These are phyloP conservation scores for Hypomecis atomaria DNA, from an alignment of 2,888 invertebrate species.

Conservation along the genomic window DNA sequence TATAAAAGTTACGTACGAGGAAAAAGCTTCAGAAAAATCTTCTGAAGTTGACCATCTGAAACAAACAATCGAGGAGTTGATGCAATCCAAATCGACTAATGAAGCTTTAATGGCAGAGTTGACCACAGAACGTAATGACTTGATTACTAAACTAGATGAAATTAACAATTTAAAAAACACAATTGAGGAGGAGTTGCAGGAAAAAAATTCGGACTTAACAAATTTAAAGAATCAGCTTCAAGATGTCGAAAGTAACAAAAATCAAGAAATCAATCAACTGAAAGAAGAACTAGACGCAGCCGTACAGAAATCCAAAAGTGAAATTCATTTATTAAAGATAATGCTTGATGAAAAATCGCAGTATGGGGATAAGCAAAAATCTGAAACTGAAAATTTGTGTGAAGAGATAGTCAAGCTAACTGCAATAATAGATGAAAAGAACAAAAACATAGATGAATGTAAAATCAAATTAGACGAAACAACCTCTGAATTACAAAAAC, in stretches of 20 bases:
- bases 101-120: constrained; percentile 43
- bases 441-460: constrained; percentile 50
- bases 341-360: constrained; percentile 51
- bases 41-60: constrained; percentile 50
- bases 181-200: constrained; percentile 40
- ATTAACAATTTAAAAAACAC: constrained; percentile 46
- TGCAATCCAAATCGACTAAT: constrained; percentile 43
- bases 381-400: constrained; percentile 48
- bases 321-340: constrained; percentile 50
- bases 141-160: constrained; percentile 37
- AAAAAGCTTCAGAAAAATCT: constrained; percentile 46
- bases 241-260: constrained; percentile 50
- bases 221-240: constrained; percentile 47
- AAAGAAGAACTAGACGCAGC: constrained; percentile 46
- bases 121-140: constrained; percentile 44
- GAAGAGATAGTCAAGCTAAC: constrained; percentile 51
- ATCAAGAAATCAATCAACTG: constrained; percentile 48
- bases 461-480: constrained; percentile 48
- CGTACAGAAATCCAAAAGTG: constrained; percentile 48
- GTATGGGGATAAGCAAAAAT: constrained; percentile 47
- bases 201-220: constrained; percentile 47
- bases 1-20: constrained; percentile 49
- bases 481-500: constrained; percentile 49
- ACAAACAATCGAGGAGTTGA: constrained; percentile 51
- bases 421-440: constrained; percentile 46